These are phyloP conservation scores for Lasioglossum marginatum DNA, from an alignment of 2,888 invertebrate species.

Conservation along the genomic window DNA sequence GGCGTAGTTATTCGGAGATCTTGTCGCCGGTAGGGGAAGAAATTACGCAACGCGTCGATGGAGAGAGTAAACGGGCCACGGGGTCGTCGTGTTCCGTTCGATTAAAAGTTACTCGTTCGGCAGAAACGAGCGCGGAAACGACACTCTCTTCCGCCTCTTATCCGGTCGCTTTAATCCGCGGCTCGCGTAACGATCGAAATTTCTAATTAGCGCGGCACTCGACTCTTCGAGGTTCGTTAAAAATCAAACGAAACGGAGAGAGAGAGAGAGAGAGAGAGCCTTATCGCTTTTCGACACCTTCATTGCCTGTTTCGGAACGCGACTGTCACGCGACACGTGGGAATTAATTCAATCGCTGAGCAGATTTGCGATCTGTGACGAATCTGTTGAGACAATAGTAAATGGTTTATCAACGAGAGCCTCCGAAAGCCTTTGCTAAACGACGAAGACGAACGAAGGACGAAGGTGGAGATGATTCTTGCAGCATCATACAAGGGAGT, in stretches of 20 bases:
- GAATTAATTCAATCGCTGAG: neutral
- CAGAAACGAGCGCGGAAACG: conserved; percentile 16
- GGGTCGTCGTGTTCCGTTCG: conserved; percentile 41
- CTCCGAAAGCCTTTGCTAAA: no score
- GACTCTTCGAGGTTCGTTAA: conserved; percentile 6
- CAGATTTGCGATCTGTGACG: no score
- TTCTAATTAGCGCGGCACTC: conserved; percentile 30
- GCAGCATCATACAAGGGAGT: no score
- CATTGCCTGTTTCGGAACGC: neutral
- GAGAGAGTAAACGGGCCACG: neutral
- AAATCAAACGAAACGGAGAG: conserved; percentile 16
- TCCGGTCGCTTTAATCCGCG: conserved; percentile 10
- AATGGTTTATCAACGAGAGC: no score
- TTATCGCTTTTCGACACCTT: neutral
- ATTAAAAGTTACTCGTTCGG: conserved; percentile 39
- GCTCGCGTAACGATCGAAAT: conserved; percentile 22
- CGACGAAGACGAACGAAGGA: no score
- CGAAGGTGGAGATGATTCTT: no score
- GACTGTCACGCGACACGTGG: neutral
- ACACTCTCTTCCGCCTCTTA: conserved; percentile 33
- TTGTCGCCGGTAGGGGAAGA: neutral
- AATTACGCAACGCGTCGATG: neutral
- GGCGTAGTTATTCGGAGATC: neutral
- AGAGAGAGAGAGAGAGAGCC: neutral
- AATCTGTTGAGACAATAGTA: no score